Evolutionary conservation across 2,113 vertebrate species (phyloP).

Genomic region (Ochotona princeps): DNA sequence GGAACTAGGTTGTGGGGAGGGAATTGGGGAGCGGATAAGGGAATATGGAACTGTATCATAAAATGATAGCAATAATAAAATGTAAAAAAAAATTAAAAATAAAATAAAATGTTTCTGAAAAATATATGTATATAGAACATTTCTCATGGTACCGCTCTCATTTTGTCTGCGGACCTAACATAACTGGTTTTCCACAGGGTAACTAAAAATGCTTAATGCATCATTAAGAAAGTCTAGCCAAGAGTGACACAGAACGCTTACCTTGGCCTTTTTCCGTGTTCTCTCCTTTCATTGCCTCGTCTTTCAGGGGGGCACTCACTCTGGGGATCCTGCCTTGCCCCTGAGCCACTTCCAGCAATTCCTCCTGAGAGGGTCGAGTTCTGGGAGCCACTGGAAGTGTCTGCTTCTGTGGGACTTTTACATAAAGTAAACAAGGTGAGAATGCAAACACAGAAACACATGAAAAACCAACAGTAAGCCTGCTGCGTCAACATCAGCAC

Average conservation of each 20-base stretch:
- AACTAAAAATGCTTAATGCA: background rate
- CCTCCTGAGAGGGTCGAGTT: slow-evolving; percentile 90
- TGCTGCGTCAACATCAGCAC: background rate
- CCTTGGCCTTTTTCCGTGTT: slow-evolving; percentile 85
- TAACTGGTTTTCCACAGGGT: background rate
- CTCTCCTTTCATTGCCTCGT: slow-evolving; percentile 86
- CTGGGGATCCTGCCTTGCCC: slow-evolving; percentile 90
- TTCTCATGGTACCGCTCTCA: background rate
- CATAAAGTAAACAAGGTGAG: slow-evolving; percentile 57
- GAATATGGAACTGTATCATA: too few relatives aligned
- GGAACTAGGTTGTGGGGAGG: too few relatives aligned
- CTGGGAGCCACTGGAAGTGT: slow-evolving; percentile 97
- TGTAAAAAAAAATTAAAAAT: too few relatives aligned
- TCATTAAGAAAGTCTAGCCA: background rate
- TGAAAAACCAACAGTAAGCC: background rate
- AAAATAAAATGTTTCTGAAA: background rate
- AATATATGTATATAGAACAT: background rate
- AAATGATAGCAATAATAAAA: too few relatives aligned
- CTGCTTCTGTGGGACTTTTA: slow-evolving; percentile 93
- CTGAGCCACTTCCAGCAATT: slow-evolving; percentile 91
- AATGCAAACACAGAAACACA: background rate
- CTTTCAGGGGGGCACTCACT: slow-evolving; percentile 84
- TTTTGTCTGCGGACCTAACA: background rate
- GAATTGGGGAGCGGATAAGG: too few relatives aligned
- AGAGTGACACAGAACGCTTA: slow-evolving; percentile 75